Evolutionary conservation across 2,797 vertebrate genomes (phyloP).

Genomic region (Staurois parvus): DNA sequence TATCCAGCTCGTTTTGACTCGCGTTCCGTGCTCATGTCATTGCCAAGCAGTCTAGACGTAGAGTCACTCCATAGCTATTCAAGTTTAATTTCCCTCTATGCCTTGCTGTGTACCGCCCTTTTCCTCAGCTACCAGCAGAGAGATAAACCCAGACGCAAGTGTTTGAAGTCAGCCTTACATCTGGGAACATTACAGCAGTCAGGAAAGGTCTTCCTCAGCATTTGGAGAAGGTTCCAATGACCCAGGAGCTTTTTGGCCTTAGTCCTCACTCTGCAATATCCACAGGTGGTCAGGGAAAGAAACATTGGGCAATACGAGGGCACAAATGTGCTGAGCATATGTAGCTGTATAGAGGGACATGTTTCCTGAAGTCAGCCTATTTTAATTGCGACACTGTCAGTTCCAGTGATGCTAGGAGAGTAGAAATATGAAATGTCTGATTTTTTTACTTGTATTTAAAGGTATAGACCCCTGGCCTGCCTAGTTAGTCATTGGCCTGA

Average conservation of each 20-base stretch:
- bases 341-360: not conserved
- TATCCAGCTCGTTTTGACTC: conserved; percentile 47
- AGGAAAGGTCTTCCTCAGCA: conserved; percentile 26
- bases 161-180: conserved; percentile 48
- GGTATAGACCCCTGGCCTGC: too few relatives aligned
- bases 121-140: conserved; percentile 44
- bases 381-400: too few relatives aligned
- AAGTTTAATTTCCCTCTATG: conserved; percentile 48
- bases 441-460: too few relatives aligned
- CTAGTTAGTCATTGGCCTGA: too few relatives aligned
- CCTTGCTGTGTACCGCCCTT: conserved; percentile 29
- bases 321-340: conserved; percentile 32
- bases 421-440: too few relatives aligned
- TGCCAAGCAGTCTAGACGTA: conserved; percentile 56
- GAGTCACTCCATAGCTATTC: conserved; percentile 58
- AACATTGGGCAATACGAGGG: conserved; percentile 9
- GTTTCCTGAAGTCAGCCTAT: not conserved
- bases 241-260: conserved; percentile 1
- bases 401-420: too few relatives aligned
- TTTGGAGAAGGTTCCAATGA: not conserved
- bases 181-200: conserved; percentile 37
- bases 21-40: not conserved
- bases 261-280: not conserved
- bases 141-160: conserved; percentile 23
- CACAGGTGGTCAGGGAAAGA: conserved; percentile 19